Evolutionary conservation across 2,888 invertebrate species (phyloP).

Genomic region (Scelioninae gen. 2): DNA sequence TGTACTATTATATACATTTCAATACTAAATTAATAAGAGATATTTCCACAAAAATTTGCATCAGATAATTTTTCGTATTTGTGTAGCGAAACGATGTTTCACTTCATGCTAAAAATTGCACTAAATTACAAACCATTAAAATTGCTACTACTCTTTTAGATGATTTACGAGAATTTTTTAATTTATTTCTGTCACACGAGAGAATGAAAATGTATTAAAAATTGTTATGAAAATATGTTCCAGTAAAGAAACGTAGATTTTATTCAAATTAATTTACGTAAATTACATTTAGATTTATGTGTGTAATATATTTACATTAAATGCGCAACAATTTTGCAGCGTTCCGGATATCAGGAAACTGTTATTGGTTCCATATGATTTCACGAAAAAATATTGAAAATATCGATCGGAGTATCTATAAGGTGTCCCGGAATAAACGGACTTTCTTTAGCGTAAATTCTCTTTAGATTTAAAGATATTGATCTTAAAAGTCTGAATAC

Average conservation of each 20-base stretch:
- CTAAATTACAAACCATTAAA: too few relatives aligned
- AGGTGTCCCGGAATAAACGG: conserved; percentile 20
- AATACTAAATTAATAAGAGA: too few relatives aligned
- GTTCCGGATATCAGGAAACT: conserved; percentile 6
- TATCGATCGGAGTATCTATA: conserved; percentile 25
- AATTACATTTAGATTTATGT: conserved; percentile 27
- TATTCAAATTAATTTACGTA: conserved; percentile 24
- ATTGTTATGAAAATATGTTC: too few relatives aligned
- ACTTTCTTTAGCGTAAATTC: conserved; percentile 10
- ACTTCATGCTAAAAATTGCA: too few relatives aligned
- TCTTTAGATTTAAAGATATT: conserved; percentile 11
- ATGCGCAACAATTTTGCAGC: conserved; percentile 20
- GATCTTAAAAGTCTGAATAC: conserved; percentile 11
- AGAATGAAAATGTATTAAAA: too few relatives aligned
- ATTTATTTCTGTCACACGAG: too few relatives aligned
- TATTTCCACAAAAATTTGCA: too few relatives aligned
- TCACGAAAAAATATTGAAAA: conserved; percentile 23
- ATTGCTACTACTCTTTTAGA: too few relatives aligned
- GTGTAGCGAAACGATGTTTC: too few relatives aligned
- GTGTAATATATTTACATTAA: conserved; percentile 7
- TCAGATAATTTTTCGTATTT: too few relatives aligned
- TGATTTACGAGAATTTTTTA: too few relatives aligned
- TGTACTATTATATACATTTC: too few relatives aligned
- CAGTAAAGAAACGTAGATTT: conserved; percentile 22
- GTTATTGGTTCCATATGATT: conserved; percentile 23